These are phyloP conservation scores for Coranthus polyacanthus DNA, from an alignment of 2,797 vertebrate species.

Conservation along the genomic window DNA sequence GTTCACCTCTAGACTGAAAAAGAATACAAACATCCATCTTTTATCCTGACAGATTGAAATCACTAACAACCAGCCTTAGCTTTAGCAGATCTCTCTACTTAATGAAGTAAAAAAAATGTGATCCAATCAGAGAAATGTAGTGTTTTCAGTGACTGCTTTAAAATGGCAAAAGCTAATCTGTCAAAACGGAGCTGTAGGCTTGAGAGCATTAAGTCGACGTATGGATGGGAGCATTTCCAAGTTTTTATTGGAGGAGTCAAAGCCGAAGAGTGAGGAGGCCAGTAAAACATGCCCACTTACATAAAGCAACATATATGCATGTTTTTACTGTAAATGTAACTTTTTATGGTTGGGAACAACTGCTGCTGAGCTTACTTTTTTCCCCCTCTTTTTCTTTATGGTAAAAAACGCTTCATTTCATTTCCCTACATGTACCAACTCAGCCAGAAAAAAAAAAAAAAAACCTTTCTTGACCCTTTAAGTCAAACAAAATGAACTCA, in stretches of 20 bases:
- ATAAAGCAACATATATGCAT: not conserved
- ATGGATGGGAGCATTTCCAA: constrained; percentile 18
- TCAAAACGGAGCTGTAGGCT: constrained; percentile 26
- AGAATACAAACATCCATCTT: constrained; percentile 18
- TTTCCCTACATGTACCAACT: too few relatives aligned
- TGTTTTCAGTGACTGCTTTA: constrained; percentile 18
- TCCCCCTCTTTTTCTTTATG: too few relatives aligned
- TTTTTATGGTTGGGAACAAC: not conserved
- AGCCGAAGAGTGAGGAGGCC: not conserved
- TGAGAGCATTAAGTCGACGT: constrained; percentile 26
- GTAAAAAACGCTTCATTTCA: too few relatives aligned
- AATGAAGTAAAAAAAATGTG: constrained; percentile 23
- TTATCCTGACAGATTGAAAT: constrained; percentile 18
- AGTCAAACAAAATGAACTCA: too few relatives aligned
- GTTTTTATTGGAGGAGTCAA: not conserved
- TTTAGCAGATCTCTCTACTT: constrained; percentile 5
- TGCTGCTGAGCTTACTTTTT: too few relatives aligned
- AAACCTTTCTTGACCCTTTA: too few relatives aligned
- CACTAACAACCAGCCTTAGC: not conserved
- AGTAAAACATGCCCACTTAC: constrained; percentile 1
- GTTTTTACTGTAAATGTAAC: not conserved
- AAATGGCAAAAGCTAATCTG: constrained; percentile 50
- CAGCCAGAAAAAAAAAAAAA: too few relatives aligned
- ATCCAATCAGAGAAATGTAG: constrained; percentile 43
- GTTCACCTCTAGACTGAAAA: constrained; percentile 4